Conservation (phyloP, 2,113 vertebrate genomes). For the Vidua macroura region DNA sequence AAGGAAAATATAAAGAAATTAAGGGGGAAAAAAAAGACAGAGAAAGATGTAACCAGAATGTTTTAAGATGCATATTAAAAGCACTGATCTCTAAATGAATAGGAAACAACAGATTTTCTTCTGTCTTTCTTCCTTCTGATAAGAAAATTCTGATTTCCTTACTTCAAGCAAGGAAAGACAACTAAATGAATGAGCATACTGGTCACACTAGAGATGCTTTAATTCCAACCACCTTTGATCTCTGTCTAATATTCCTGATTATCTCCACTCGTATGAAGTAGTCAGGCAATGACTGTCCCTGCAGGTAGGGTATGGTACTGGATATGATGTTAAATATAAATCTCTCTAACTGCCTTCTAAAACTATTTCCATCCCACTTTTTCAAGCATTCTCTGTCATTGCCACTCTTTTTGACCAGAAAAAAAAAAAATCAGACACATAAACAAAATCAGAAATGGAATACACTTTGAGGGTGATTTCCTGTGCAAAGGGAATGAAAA, state of each 20-base stretch:
- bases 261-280: background rate
- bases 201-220: background rate
- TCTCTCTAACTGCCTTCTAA: background rate
- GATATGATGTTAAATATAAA: background rate
- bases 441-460: background rate
- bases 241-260: background rate
- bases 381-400: background rate
- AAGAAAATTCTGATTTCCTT: background rate
- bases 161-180: background rate
- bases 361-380: background rate
- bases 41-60: background rate
- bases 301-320: background rate
- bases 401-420: background rate
- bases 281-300: background rate
- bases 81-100: background rate
- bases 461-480: background rate
- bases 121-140: background rate
- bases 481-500: background rate
- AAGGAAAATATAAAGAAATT: background rate
- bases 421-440: background rate
- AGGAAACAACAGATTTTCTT: background rate
- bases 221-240: background rate
- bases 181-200: background rate
- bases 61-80: background rate
- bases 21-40: background rate